Percentiles rank a stretch among this genome's conserved stretches.
Conservation (phyloP, 2,113 vertebrate genomes). For the Campylorhamphus procurvoides region DNA sequence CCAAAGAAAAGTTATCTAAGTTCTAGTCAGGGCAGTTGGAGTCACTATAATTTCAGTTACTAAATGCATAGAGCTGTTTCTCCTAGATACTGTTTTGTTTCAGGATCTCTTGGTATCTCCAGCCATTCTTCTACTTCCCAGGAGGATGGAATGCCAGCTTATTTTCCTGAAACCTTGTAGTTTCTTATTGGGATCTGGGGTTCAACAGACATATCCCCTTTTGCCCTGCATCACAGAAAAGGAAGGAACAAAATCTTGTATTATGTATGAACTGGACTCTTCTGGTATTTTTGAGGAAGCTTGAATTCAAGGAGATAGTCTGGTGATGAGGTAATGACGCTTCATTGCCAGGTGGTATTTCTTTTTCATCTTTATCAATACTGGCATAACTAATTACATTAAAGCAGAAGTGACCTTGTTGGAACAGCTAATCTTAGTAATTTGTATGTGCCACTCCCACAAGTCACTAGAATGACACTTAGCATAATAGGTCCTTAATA, state of each 20-base stretch:
- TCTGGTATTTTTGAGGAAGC: not conserved
- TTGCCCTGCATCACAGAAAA: not conserved
- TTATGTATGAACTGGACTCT: not conserved
- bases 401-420: constrained; percentile 34
- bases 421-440: not conserved
- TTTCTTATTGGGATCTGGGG: not conserved
- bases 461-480: constrained; percentile 27
- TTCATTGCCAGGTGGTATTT: not conserved
- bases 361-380: not conserved
- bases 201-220: not conserved
- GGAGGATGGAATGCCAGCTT: not conserved
- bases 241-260: not conserved
- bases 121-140: not conserved
- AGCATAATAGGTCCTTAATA: constrained; percentile 1
- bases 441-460: not conserved
- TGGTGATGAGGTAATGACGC: not conserved
- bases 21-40: not conserved
- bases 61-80: not conserved
- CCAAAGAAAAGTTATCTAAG: not conserved
- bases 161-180: not conserved
- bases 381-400: not conserved
- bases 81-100: not conserved
- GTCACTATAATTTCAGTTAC: not conserved
- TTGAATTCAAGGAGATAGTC: not conserved
- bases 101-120: not conserved